phyloP scores from a whole-genome alignment of 2,797 vertebrate genomes.

The Sparus aurata region DNA sequence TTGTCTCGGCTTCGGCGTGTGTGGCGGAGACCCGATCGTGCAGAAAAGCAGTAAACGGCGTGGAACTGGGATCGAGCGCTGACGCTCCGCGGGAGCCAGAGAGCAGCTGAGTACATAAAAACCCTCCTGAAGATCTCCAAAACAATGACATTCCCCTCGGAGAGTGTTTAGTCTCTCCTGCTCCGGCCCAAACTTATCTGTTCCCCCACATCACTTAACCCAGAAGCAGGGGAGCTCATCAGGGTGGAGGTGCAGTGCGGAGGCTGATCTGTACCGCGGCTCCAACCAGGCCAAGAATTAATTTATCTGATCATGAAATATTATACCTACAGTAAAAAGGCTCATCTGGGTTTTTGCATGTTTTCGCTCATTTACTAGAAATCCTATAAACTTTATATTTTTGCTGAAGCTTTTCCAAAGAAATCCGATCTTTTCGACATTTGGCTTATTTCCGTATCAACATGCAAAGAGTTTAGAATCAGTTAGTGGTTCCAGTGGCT shows the following conservation, averaged over 20 bases:
- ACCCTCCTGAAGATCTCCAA: slow-evolving; percentile 89
- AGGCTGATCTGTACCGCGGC: background rate
- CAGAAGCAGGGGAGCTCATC: slow-evolving; percentile 88
- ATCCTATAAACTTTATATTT: slow-evolving; percentile 29
- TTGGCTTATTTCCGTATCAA: slow-evolving; percentile 12
- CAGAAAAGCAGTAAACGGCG: slow-evolving; percentile 86
- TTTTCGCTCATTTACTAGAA: slow-evolving; percentile 47
- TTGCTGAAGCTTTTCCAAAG: slow-evolving; percentile 45
- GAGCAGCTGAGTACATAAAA: slow-evolving; percentile 96
- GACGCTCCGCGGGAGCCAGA: slow-evolving; percentile 77
- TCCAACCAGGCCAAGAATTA: slow-evolving; percentile 26
- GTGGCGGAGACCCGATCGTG: slow-evolving; percentile 82
- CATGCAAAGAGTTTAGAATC: background rate
- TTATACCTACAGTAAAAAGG: slow-evolving; percentile 34
- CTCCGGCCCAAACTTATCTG: slow-evolving; percentile 88
- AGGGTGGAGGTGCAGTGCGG: slow-evolving; percentile 73
- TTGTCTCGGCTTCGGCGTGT: slow-evolving; percentile 54
- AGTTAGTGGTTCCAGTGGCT: background rate
- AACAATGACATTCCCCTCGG: slow-evolving; percentile 94
- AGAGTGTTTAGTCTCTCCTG: slow-evolving; percentile 96
- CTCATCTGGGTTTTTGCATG: slow-evolving; percentile 32
- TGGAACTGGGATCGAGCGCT: slow-evolving; percentile 87
- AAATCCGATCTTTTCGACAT: background rate
- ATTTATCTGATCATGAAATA: slow-evolving; percentile 30
- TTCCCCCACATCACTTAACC: slow-evolving; percentile 92